Percentiles rank a stretch among this genome's conserved stretches.
Conservation (phyloP, 2,888 invertebrate genomes). For the Thera obeliscata region DNA sequence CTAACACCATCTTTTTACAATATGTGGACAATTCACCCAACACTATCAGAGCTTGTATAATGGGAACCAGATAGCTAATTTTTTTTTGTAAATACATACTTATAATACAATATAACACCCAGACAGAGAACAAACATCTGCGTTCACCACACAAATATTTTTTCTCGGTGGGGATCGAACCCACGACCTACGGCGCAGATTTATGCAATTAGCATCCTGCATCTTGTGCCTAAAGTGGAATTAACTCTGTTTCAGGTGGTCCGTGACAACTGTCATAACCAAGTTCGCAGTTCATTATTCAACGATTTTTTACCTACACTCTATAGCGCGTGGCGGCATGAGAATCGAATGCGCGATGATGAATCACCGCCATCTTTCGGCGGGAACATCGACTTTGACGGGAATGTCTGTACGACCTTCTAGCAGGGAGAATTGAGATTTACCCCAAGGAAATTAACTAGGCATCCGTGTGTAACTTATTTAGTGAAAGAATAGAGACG, state of each 20-base stretch:
- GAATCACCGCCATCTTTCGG: constrained; percentile 48
- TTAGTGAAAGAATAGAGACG: too few relatives aligned
- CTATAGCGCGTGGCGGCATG: constrained; percentile 71
- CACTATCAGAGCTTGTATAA: too few relatives aligned
- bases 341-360: constrained; percentile 54
- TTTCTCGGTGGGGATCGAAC: too few relatives aligned
- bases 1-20: too few relatives aligned
- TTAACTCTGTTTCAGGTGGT: constrained; percentile 62
- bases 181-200: too few relatives aligned
- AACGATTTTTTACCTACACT: constrained; percentile 78
- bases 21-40: too few relatives aligned
- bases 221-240: background rate
- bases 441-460: background rate
- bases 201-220: too few relatives aligned
- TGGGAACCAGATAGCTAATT: too few relatives aligned
- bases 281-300: constrained; percentile 69
- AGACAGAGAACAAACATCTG: too few relatives aligned
- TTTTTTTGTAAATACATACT: too few relatives aligned
- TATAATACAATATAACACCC: too few relatives aligned
- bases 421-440: constrained; percentile 37
- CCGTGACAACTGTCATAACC: constrained; percentile 62
- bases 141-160: too few relatives aligned
- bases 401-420: constrained; percentile 75
- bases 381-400: constrained; percentile 72
- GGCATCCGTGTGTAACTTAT: background rate